Base-by-base conservation (phyloP, 1,140 invertebrate genomes). In the Brachionus paranguensis region DNA sequence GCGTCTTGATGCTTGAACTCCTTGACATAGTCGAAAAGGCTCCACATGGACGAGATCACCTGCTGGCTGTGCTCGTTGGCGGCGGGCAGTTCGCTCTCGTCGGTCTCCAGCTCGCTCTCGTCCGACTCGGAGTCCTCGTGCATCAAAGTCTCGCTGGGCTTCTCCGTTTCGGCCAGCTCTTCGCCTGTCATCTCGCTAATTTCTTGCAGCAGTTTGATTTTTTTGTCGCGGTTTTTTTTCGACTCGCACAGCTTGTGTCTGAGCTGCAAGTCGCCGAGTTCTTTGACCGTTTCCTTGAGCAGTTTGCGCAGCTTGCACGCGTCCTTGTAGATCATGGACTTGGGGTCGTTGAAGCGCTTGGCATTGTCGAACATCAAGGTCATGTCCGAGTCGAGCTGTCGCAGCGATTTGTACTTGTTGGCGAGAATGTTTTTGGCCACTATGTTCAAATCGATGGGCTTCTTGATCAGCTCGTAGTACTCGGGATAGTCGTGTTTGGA, bases 401-500 rank as follows among this genome's bases (percentile, higher is more conserved):
- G 93, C 85, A 98, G 91, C 86, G 93, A 94, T 5, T 91, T 90
- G 88, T 97, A 97, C 92, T 86, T 86, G 85, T 89, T 87, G n/a
- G 89, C 88, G 84, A 88, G 87, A 29, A 91, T 89, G 41, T 87
- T 86, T 84, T 86, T 85, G 88, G 94, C 88, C 55, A 99, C 95
- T 88, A 96, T 97, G 87, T 95, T 95, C 76, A 99, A 96, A 87
- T 98, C 96, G 72, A 98, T 91, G 1, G 97, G 96, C 87, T 95
- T 95, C 86, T 95, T 95, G 86, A 99, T 98, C 14, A 98, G 92
- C 86, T 98, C 95, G 89, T 99, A 99, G 89, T 99, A 99, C 89
- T 98, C 96, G 0, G 96, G 96, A 65, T 98, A 90, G 86, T 97
- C 95, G 8, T 95, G 92, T 60, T 94, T 92, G 1, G 95, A 94